These are phyloP conservation scores for Hapalemur alaotrensis DNA, from an alignment of 2,797 vertebrate genomes.

Conservation along the genomic window DNA sequence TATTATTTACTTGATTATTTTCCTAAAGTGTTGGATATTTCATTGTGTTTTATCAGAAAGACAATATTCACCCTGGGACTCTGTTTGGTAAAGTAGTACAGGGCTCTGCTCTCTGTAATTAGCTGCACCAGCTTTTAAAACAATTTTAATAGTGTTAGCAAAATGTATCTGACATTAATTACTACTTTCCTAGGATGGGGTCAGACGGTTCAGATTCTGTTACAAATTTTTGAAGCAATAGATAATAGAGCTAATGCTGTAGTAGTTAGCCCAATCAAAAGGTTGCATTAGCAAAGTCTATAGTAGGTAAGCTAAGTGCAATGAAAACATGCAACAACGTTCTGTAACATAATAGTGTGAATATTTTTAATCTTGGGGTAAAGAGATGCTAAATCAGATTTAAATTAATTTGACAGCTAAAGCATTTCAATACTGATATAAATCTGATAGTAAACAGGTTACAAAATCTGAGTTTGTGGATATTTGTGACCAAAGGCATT, in stretches of 20 bases:
- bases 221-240: constrained; percentile 39
- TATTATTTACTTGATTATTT: constrained; percentile 39
- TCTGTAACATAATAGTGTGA: not conserved
- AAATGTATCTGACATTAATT: constrained; percentile 75
- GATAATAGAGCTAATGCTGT: constrained; percentile 46
- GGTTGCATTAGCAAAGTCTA: not conserved
- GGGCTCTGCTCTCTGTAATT: constrained; percentile 72
- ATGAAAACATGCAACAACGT: not conserved
- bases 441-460: constrained; percentile 3
- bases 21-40: constrained; percentile 42
- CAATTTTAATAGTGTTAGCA: constrained; percentile 71
- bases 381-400: constrained; percentile 28
- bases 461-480: not conserved
- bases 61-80: constrained; percentile 59
- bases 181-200: constrained; percentile 45
- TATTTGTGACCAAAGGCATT: not conserved
- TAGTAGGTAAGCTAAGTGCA: not conserved
- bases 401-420: constrained; percentile 42
- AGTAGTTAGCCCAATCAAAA: not conserved
- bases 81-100: constrained; percentile 28
- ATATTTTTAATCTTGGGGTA: constrained; percentile 9
- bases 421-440: not conserved
- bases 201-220: constrained; percentile 48
- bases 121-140: constrained; percentile 69
- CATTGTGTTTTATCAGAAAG: constrained; percentile 51